Evolutionary conservation across 2,888 invertebrate genomes (phyloP).

Genomic region (Synergus itoensis): DNA sequence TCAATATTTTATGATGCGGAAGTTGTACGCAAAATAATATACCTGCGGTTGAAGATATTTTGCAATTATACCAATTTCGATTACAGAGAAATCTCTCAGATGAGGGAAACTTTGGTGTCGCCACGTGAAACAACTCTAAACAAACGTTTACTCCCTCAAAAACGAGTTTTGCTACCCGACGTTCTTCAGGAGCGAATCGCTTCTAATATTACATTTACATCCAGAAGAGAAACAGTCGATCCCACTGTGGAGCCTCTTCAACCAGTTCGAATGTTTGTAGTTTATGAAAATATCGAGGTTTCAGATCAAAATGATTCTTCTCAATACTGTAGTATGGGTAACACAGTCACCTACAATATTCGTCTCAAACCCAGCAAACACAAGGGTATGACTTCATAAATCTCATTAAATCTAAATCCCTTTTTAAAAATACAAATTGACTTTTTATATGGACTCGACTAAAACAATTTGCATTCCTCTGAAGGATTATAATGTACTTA

Average conservation of each 20-base stretch:
- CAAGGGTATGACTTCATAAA: constrained; percentile 63
- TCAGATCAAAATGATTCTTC: constrained; percentile 82
- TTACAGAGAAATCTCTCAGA: constrained; percentile 80
- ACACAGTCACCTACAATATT: constrained; percentile 83
- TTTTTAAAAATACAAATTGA: not conserved
- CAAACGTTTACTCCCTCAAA: constrained; percentile 81
- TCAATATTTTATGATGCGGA: not conserved
- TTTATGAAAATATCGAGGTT: constrained; percentile 87
- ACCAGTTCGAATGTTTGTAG: constrained; percentile 83
- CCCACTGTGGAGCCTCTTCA: constrained; percentile 80
- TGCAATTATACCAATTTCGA: not conserved
- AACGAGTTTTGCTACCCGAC: constrained; percentile 84
- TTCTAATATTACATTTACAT: constrained; percentile 81
- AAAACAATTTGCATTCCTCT: not conserved
- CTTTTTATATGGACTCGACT: no score
- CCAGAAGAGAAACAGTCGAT: constrained; percentile 60
- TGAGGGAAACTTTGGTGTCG: constrained; percentile 79
- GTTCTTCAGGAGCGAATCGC: constrained; percentile 85
- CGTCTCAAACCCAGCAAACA: constrained; percentile 71
- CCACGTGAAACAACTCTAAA: constrained; percentile 79
- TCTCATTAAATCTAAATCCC: no score
- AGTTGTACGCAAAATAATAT: not conserved
- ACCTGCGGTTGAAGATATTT: not conserved
- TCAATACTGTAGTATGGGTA: constrained; percentile 81
- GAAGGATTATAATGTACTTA: constrained; percentile 31